Base-by-base conservation (phyloP, 2,797 vertebrate genomes). In the Rhynchonycteris naso region DNA sequence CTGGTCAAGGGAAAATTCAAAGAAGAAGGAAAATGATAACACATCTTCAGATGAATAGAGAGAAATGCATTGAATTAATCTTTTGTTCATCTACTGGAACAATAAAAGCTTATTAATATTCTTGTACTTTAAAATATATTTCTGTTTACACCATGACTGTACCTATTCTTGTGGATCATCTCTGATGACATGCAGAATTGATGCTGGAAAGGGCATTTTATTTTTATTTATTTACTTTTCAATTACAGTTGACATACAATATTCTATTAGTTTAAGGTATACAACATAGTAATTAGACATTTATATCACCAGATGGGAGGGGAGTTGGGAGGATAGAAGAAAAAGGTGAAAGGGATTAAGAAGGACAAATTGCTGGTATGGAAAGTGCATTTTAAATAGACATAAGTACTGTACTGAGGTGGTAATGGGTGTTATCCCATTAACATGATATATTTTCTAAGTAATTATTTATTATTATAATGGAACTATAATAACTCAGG, bases 331-430 rank as follows among this genome's bases (percentile, higher is more conserved):
- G 2, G 18, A 50, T 82, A 61, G 56, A 61, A 50, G 30, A 50
- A 81, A n/a, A 81, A 50, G 79, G 28, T n/a, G 7, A 81, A 50
- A 50, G 13, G 7, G 43, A 65, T 82, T 82, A 82, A 82, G 61
- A 33, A 82, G 19, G 33, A 50, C 80, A 66, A 83, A 66, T 52
- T 83, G 61, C 47, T 63, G 66, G 81, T 35, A 52, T 52, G 21
- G 11, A 43, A 80, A 90, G 5, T 75, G 15, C 11, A 88, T 91
- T 91, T 87, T 81, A 94, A 96, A 66, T 43, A 79, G 26, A 54
- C 21, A 12, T 58, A 38, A 88, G 4, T 63, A 78, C 35, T 82
- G 3, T 65, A 50, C 12, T n/a, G 9, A 88, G 33, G 30, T 93
- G 66, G 22, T 19, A 66, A 30, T 24, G 69, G 24, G 26, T 16